phyloP scores from a whole-genome alignment of 1,140 invertebrate species.

The Lasioglossum baleicum region DNA sequence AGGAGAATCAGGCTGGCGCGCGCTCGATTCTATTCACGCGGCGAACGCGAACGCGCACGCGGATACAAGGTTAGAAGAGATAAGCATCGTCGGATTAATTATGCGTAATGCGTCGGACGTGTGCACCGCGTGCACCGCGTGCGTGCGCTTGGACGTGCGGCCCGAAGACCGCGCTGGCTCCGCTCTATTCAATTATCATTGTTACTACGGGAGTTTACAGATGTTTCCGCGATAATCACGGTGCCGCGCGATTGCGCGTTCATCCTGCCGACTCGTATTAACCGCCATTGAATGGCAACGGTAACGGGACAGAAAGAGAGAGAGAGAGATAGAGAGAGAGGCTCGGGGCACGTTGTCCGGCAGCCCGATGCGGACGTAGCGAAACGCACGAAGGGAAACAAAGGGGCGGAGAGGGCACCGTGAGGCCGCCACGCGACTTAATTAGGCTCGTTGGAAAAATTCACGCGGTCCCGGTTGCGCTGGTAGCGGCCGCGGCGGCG shows the following conservation, averaged over 20 bases:
- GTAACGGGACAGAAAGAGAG: slow-evolving; percentile 50
- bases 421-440: slow-evolving; percentile 41
- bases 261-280: slow-evolving; percentile 54
- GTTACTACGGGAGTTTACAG: slow-evolving; percentile 59
- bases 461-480: too few species aligned
- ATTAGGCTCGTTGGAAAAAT: slow-evolving; percentile 57
- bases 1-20: slow-evolving; percentile 55
- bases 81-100: slow-evolving; percentile 70
- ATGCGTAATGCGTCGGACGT: slow-evolving; percentile 67
- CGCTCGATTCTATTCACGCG: slow-evolving; percentile 61
- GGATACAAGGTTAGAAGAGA: slow-evolving; percentile 59
- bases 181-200: slow-evolving; percentile 69
- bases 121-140: slow-evolving; percentile 4
- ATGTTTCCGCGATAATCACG: slow-evolving; percentile 70
- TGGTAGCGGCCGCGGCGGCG: too few species aligned
- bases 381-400: too few species aligned
- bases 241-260: slow-evolving; percentile 55
- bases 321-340: too few species aligned
- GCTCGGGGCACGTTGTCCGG: not conserved
- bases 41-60: slow-evolving; percentile 39
- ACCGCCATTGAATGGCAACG: slow-evolving; percentile 58
- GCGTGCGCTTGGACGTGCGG: not conserved
- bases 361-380: not conserved
- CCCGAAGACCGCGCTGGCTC: slow-evolving; percentile 2
- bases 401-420: too few species aligned